A percentile compares a stretch with the other conserved stretches of the same genome.
phyloP scores from a whole-genome alignment of 2,888 invertebrate genomes.

The Temnothorax unifasciatus region DNA sequence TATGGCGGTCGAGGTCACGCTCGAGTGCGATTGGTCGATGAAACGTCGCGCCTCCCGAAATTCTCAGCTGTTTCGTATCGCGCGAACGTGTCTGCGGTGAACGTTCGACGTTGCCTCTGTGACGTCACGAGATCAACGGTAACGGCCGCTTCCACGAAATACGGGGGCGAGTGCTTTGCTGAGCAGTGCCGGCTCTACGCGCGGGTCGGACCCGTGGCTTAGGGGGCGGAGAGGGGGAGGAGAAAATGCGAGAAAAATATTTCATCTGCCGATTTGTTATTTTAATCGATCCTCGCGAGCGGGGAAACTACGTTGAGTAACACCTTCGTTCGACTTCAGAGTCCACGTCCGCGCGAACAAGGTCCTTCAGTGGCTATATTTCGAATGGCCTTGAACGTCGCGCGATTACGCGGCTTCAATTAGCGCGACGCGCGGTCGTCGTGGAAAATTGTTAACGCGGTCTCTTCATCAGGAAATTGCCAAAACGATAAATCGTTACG shows the following conservation, averaged over 20 bases:
- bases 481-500: constrained; percentile 11
- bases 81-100: background rate
- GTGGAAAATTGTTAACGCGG: background rate
- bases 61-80: constrained; percentile 28
- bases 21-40: constrained; percentile 49
- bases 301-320: too few relatives aligned
- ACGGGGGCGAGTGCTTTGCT: too few relatives aligned
- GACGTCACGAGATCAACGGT: constrained; percentile 60
- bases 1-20: background rate
- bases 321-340: too few relatives aligned
- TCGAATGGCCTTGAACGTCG: too few relatives aligned
- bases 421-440: background rate
- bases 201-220: background rate
- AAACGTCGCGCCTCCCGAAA: constrained; percentile 50
- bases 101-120: constrained; percentile 33
- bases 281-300: too few relatives aligned
- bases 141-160: constrained; percentile 1
- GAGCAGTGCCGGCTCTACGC: background rate
- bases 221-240: too few relatives aligned
- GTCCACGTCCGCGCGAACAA: too few relatives aligned
- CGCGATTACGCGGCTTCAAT: constrained; percentile 32
- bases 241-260: too few relatives aligned
- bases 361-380: too few relatives aligned
- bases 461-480: constrained; percentile 28
- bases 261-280: too few relatives aligned